Evolutionary conservation across 1,140 invertebrate genomes (phyloP).

Genomic region (Sminthurides bifidus): DNA sequence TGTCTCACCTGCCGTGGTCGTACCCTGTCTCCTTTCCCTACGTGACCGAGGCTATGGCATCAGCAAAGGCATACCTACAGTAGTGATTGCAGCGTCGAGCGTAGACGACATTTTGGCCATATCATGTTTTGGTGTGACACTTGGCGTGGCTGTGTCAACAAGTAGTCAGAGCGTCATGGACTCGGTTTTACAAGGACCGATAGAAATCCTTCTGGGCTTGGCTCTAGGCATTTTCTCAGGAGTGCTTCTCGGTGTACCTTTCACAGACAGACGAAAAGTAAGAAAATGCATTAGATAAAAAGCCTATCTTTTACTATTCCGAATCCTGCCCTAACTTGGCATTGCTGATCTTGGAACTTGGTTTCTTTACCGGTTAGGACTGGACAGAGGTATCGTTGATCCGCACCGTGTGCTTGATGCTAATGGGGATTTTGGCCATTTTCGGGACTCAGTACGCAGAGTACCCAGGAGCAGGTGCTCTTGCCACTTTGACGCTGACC

Average conservation of each 20-base stretch:
- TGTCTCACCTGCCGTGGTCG: slow-evolving; percentile 88
- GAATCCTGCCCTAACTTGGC: no score
- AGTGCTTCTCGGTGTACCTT: slow-evolving; percentile 52
- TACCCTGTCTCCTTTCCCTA: slow-evolving; percentile 74
- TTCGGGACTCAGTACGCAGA: slow-evolving; percentile 14
- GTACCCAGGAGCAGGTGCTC: slow-evolving; percentile 38
- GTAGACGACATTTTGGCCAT: slow-evolving; percentile 72
- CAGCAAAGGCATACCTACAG: slow-evolving; percentile 85
- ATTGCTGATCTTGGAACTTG: no score
- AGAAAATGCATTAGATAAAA: no score
- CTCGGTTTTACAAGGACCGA: slow-evolving; percentile 51
- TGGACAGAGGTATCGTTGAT: background rate
- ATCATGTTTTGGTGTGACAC: slow-evolving; percentile 75
- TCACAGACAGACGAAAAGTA: slow-evolving; percentile 32
- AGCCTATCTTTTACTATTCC: no score
- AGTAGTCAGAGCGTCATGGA: slow-evolving; percentile 37
- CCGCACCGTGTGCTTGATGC: background rate
- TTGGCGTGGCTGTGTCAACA: slow-evolving; percentile 63
- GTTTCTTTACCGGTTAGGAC: no score
- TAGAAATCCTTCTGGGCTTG: slow-evolving; percentile 60
- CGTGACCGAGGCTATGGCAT: slow-evolving; percentile 74
- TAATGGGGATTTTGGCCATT: slow-evolving; percentile 13
- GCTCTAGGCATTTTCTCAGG: slow-evolving; percentile 64
- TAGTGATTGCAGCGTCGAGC: slow-evolving; percentile 86
- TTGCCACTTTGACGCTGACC: slow-evolving; percentile 37